Evolutionary conservation across 2,797 vertebrate genomes (phyloP).

Genomic region (Characodon lateralis): DNA sequence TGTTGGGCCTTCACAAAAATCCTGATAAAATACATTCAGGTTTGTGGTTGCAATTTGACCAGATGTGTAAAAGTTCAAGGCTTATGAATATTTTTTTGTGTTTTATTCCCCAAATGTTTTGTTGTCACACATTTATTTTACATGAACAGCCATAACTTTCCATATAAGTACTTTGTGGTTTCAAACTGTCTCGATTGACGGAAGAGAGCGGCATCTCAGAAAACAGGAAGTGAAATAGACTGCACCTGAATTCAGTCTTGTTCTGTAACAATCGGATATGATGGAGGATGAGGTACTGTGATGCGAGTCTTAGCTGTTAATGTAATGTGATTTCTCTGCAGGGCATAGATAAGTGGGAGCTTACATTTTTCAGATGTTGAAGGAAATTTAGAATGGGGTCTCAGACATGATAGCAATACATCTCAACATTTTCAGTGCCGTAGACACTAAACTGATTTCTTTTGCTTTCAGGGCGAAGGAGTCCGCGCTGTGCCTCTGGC

Average conservation of each 20-base stretch:
- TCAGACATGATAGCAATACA: background rate
- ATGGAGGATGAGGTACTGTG: background rate
- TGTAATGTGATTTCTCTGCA: background rate
- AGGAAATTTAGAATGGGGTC: background rate
- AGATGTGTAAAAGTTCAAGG: background rate
- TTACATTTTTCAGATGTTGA: background rate
- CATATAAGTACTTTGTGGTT: conserved; percentile 76
- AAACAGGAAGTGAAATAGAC: conserved; percentile 84
- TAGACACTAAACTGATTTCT: conserved; percentile 22
- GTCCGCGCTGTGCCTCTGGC: conserved; percentile 91
- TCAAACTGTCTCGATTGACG: conserved; percentile 70
- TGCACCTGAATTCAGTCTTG: conserved; percentile 42
- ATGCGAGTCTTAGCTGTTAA: background rate
- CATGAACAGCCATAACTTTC: conserved; percentile 11
- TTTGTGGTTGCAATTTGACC: background rate
- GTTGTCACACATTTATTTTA: background rate
- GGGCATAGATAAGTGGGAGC: background rate
- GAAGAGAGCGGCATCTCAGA: conserved; percentile 63
- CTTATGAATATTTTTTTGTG: background rate
- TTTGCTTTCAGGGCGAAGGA: conserved; percentile 86
- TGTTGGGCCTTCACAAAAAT: background rate
- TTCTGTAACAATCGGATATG: conserved; percentile 5
- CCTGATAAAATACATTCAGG: background rate
- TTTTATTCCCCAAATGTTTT: background rate
- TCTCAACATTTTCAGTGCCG: background rate